Conservation (phyloP, 2,888 invertebrate genomes). For the Lasioglossum marginatum region DNA sequence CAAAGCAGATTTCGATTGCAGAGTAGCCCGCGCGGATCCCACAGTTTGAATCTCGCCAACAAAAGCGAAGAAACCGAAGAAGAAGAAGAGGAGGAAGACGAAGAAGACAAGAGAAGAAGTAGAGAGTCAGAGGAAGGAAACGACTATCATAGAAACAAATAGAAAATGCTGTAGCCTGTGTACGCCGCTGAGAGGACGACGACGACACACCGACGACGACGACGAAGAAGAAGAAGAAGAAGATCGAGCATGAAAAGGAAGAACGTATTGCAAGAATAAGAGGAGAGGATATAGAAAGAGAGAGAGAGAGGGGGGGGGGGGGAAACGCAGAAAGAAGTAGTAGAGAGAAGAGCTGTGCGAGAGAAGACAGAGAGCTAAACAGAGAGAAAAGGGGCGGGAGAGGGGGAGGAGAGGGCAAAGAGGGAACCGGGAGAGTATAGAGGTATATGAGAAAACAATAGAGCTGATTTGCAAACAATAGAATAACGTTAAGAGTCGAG, state of each 20-base stretch:
- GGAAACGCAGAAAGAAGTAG: constrained; percentile 4
- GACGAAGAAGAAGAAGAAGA: constrained; percentile 32
- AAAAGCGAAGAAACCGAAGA: constrained; percentile 5
- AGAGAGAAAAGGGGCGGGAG: constrained; percentile 19
- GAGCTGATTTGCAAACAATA: constrained; percentile 85
- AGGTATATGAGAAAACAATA: constrained; percentile 85
- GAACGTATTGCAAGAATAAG: constrained; percentile 27
- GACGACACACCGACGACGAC: constrained; percentile 6
- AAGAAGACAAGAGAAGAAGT: constrained; percentile 7
- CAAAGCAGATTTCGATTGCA: constrained; percentile 51
- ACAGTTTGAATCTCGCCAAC: not conserved
- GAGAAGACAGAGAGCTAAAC: constrained; percentile 21
- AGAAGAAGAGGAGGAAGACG: not conserved
- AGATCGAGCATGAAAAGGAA: constrained; percentile 50
- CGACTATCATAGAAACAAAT: constrained; percentile 64
- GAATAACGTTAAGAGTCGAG: constrained; percentile 84
- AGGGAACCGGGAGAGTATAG: constrained; percentile 72
- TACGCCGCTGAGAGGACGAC: constrained; percentile 27
- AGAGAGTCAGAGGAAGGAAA: constrained; percentile 47
- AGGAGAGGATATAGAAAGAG: constrained; percentile 8
- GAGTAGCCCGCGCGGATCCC: constrained; percentile 37
- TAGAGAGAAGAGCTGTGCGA: constrained; percentile 30
- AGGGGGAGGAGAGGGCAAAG: constrained; percentile 47
- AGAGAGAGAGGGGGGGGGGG: constrained; percentile 18
- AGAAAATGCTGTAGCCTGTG: constrained; percentile 45